Base-by-base conservation (phyloP, 2,797 vertebrate species). In the Basileuterus tristriatus region DNA sequence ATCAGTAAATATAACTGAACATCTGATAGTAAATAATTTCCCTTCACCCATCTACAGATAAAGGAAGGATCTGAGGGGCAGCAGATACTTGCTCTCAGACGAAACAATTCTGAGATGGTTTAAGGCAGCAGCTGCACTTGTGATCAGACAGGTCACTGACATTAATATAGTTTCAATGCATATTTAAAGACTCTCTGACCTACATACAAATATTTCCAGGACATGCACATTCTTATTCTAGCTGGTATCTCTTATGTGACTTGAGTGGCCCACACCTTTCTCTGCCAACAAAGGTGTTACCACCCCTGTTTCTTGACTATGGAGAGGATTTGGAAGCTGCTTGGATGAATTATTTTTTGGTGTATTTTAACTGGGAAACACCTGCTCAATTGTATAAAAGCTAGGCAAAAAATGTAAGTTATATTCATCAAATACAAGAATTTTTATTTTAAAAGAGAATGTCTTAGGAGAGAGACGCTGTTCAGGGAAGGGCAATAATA, bases 81-180 rank as follows among this genome's bases (percentile, higher is more conserved):
- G 49, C 15, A 49, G 32, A 5, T 52, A 47, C 37, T 62, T 74
- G n/a, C 10, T 85, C 13, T 80, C 69, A 75, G 59, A 89, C 84
- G 71, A 84, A 94, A 52, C 41, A 85, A 50, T 92, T 92, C 69
- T 1, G 6, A 74, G 53, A 60, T 30, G 32, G 77, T 84, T 92
- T 85, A 49, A 91, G 78, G 87, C 74, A 74, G 81, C 78, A 89
- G 81, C 68, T 92, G 75, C 71, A 32, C 78, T 92, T 78, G 39
- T 72, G 95, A 91, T 78, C 81, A 71, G 81, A 27, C 58, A 87
- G 89, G 92, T 94, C 92, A 91, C 78, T 93, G 89, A 58, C 75
- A 95, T 85, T 91, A 91, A 86, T 93, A 91, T 52, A 79, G 65
- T 91, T 92, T 93, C 91, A 92, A 78, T 91, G 70, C 82, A 56